Conservation (phyloP, 1,140 invertebrate genomes). For the Lepidotrigona ventralis region DNA sequence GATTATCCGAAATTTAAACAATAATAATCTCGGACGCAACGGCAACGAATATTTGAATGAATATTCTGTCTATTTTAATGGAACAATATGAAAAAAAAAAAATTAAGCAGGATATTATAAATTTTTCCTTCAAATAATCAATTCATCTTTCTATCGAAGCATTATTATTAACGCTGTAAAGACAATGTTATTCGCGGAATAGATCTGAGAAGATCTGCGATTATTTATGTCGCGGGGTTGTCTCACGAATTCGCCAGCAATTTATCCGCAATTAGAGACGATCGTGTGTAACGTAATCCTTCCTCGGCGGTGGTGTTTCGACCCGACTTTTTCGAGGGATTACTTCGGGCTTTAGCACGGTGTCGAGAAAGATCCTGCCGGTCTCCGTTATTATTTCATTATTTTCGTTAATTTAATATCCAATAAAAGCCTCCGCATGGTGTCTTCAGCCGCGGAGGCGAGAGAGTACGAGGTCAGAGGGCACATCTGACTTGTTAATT, state of each 20-base stretch:
- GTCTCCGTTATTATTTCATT: conserved; percentile 75
- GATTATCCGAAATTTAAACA: too few relatives aligned
- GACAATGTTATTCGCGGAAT: too few relatives aligned
- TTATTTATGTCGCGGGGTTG: neutral
- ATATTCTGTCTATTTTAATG: too few relatives aligned
- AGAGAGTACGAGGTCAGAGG: conserved; percentile 8
- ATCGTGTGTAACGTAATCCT: neutral
- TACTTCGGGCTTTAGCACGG: conserved; percentile 37
- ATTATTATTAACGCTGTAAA: too few relatives aligned
- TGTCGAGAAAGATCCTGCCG: conserved; percentile 7
- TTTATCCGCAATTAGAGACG: conserved; percentile 21
- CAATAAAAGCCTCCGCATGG: neutral
- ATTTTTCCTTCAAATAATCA: neutral
- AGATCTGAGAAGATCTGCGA: too few relatives aligned
- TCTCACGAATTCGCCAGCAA: neutral
- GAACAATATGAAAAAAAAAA: neutral
- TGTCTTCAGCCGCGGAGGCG: neutral
- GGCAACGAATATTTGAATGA: too few relatives aligned
- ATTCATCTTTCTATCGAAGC: neutral
- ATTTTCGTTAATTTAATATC: conserved; percentile 78
- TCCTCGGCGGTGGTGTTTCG: conserved; percentile 43
- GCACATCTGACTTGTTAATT: conserved; percentile 80
- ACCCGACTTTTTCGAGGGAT: conserved; percentile 65
- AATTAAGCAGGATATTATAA: neutral
- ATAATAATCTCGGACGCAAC: too few relatives aligned